Percentiles rank a stretch among this genome's conserved stretches.
Conservation (phyloP, 2,888 invertebrate species). For the Mactromeris polynyma region DNA sequence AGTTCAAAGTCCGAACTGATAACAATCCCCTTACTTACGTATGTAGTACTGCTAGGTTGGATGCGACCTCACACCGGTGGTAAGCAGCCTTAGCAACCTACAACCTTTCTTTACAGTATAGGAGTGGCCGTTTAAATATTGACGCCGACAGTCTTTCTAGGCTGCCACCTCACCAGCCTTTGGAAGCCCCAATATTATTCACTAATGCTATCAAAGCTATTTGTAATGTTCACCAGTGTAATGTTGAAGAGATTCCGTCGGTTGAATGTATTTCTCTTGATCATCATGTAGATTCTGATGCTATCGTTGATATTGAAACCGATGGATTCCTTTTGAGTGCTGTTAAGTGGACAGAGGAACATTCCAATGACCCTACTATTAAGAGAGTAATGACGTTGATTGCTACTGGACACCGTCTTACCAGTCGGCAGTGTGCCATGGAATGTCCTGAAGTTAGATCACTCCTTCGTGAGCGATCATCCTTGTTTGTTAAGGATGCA, state of each 20-base stretch:
- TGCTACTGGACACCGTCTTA: no score
- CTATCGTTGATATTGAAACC: not conserved
- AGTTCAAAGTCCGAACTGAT: no score
- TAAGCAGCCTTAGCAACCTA: not conserved
- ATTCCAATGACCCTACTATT: not conserved
- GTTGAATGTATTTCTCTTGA: not conserved
- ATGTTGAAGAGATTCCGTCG: not conserved
- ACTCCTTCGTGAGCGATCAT: not conserved
- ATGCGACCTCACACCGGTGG: not conserved
- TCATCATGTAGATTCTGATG: not conserved
- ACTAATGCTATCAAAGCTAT: not conserved
- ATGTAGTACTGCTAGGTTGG: not conserved
- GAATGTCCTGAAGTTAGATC: not conserved
- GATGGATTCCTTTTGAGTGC: not conserved
- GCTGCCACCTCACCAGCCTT: not conserved
- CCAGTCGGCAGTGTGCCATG: not conserved
- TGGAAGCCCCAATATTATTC: not conserved
- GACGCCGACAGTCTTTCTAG: not conserved
- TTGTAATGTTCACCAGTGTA: not conserved
- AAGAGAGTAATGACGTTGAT: no score
- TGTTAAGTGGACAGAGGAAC: constrained; percentile 17
- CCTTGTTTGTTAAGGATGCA: not conserved
- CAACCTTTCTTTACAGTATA: not conserved
- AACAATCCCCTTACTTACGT: constrained; percentile 13
- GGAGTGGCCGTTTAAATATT: not conserved